These are phyloP conservation scores for Heliconius eleuchia DNA, from an alignment of 1,140 invertebrate genomes.

Conservation along the genomic window DNA sequence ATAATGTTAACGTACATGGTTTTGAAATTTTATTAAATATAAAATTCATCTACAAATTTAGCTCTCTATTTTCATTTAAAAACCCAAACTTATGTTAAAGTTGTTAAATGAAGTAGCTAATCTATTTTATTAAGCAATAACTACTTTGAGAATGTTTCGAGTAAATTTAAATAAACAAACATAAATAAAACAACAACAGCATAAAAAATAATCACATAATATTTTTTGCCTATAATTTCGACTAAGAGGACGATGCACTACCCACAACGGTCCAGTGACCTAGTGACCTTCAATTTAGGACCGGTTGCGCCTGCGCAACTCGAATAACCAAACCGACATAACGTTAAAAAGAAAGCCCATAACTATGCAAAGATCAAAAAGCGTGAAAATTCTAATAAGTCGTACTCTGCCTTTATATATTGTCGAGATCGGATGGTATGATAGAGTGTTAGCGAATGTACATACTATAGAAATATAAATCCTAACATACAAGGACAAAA, in stretches of 20 bases:
- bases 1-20: neutral
- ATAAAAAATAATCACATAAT: neutral
- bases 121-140: too few relatives aligned
- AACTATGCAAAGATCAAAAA: constrained; percentile 15
- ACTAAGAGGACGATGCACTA: constrained; percentile 21
- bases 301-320: constrained; percentile 48
- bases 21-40: neutral
- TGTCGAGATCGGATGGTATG: neutral
- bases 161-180: too few relatives aligned
- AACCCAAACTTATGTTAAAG: neutral
- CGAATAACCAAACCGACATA: constrained; percentile 19
- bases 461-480: neutral
- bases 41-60: neutral
- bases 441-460: neutral
- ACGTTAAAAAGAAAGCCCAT: constrained; percentile 24
- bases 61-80: neutral
- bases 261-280: constrained; percentile 57
- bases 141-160: too few relatives aligned
- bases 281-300: constrained; percentile 63
- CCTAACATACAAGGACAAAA: neutral
- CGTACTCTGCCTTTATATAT: neutral
- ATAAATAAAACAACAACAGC: too few relatives aligned
- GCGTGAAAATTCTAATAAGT: constrained; percentile 1
- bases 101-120: neutral
- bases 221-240: constrained; percentile 10